Evolutionary conservation across 2,797 vertebrate genomes (phyloP).

Genomic region (Centropyge bicolor): DNA sequence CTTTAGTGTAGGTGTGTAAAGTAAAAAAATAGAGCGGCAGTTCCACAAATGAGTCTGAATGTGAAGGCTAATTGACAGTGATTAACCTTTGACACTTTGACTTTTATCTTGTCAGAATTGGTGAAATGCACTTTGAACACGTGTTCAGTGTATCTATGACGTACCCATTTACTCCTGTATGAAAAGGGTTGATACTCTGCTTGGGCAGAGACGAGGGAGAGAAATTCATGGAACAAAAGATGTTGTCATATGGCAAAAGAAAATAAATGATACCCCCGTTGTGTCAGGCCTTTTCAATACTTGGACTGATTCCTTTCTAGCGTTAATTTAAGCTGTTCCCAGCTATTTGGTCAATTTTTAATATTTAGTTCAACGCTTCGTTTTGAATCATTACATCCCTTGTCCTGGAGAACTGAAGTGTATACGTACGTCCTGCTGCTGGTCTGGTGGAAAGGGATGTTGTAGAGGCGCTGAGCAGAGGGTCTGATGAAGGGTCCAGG

Average conservation of each 20-base stretch:
- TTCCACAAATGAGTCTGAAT: neutral
- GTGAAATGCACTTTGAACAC: constrained; percentile 5
- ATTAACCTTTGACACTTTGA: constrained; percentile 30
- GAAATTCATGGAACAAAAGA: constrained; percentile 9
- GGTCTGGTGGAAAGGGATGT: constrained; percentile 85
- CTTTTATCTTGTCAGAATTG: constrained; percentile 20
- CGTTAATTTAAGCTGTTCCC: neutral
- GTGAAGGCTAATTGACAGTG: constrained; percentile 1
- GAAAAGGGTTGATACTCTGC: constrained; percentile 10
- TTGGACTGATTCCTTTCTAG: constrained; percentile 2
- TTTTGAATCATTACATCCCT: constrained; percentile 21
- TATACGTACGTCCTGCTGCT: constrained; percentile 87
- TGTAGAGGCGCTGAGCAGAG: constrained; percentile 87
- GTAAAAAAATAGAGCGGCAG: neutral
- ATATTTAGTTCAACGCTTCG: neutral
- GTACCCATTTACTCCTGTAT: constrained; percentile 1
- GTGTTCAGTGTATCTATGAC: constrained; percentile 4
- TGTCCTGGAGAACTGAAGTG: neutral
- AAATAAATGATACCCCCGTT: neutral
- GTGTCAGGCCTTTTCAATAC: neutral
- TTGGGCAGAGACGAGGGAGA: neutral
- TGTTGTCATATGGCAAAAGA: neutral
- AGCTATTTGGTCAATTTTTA: constrained; percentile 1
- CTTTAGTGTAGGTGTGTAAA: neutral
- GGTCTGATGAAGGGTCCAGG: constrained; percentile 89